Conservation (phyloP, 2,113 vertebrate genomes). For the Zosterops borbonicus region DNA sequence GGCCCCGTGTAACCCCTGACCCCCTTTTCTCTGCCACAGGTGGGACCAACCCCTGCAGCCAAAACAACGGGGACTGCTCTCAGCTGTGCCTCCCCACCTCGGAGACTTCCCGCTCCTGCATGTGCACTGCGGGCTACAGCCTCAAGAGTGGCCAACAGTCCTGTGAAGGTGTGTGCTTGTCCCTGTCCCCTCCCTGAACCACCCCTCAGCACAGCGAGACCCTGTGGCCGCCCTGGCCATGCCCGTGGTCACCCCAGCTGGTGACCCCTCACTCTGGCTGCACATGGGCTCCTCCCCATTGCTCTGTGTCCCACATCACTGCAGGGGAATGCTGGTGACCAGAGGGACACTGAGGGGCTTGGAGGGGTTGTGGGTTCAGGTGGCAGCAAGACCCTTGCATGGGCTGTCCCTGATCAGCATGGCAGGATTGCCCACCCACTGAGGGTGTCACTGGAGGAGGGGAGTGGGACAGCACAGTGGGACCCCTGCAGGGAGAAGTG, state of each 20-base stretch:
- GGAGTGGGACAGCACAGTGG: neutral
- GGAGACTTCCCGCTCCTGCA: slow-evolving; percentile 85
- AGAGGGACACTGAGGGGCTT: fast-evolving
- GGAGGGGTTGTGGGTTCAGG: neutral
- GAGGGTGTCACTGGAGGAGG: fast-evolving
- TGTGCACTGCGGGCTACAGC: slow-evolving; percentile 97
- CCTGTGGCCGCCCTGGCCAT: fast-evolving
- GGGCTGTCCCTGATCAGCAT: neutral
- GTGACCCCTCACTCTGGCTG: fast-evolving
- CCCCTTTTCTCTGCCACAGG: neutral
- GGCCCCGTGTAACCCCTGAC: fast-evolving
- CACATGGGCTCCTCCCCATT: neutral
- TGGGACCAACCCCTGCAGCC: slow-evolving; percentile 88
- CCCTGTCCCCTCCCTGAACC: fast-evolving
- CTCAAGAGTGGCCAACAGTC: slow-evolving; percentile 91
- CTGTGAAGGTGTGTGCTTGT: slow-evolving; percentile 80
- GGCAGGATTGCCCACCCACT: fast-evolving
- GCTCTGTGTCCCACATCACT: fast-evolving
- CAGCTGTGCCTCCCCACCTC: slow-evolving; percentile 96
- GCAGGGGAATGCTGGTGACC: fast-evolving
- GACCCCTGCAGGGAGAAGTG: neutral
- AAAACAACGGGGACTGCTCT: slow-evolving; percentile 92
- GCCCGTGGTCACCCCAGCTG: neutral
- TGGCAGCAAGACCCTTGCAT: fast-evolving
- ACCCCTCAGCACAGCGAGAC: fast-evolving